These are phyloP conservation scores for Benitochromis conjunctus DNA, from an alignment of 2,113 vertebrate genomes.

Conservation along the genomic window DNA sequence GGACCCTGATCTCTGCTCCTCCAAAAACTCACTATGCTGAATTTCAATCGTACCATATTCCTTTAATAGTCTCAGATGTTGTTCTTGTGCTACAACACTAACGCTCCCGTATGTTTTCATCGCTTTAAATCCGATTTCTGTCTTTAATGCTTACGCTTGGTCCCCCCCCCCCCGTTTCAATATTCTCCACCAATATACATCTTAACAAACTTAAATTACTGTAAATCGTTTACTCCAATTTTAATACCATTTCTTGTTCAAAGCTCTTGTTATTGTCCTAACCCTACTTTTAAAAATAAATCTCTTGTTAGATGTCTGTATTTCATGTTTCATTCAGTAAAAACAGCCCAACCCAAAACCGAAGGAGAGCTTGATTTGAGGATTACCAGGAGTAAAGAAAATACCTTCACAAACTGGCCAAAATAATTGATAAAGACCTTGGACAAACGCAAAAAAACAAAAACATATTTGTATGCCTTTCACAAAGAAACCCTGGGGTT, in stretches of 20 bases:
- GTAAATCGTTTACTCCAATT: background rate
- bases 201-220: background rate
- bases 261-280: background rate
- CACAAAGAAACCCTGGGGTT: background rate
- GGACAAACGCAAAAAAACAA: background rate
- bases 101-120: background rate
- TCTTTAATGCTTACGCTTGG: background rate
- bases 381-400: background rate
- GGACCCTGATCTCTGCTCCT: background rate
- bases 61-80: background rate
- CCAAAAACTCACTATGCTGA: background rate
- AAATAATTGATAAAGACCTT: background rate
- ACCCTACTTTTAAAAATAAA: background rate
- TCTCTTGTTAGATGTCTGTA: background rate
- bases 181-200: background rate
- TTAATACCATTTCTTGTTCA: rapidly evolving
- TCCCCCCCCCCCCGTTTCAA: rapidly evolving
- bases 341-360: background rate
- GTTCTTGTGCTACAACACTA: background rate
- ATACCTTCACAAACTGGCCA: background rate
- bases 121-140: background rate
- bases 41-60: background rate
- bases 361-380: background rate
- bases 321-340: background rate
- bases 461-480: background rate